Percentiles rank a stretch among this genome's conserved stretches.
Evolutionary conservation across 2,113 vertebrate genomes (phyloP).

Genomic region (Syngnathus typhle): DNA sequence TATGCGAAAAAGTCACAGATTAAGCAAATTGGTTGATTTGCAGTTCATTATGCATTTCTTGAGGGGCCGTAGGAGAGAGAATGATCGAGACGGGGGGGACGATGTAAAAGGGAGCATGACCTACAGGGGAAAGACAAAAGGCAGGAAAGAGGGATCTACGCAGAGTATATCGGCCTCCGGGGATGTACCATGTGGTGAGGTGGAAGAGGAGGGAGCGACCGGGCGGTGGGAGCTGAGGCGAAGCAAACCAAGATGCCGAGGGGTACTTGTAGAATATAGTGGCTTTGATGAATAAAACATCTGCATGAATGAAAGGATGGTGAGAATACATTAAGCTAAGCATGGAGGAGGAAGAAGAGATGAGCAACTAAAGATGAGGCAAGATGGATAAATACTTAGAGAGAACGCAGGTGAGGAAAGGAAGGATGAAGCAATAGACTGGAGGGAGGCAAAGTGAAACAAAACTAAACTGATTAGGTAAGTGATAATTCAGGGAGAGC

Average conservation of each 20-base stretch:
- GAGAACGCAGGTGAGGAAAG: background rate
- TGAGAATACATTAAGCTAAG: constrained; percentile 65
- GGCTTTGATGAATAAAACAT: constrained; percentile 82
- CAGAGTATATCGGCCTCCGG: constrained; percentile 45
- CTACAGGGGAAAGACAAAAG: constrained; percentile 17
- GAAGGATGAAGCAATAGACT: constrained; percentile 21
- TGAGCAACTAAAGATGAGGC: constrained; percentile 1
- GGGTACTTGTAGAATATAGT: constrained; percentile 50
- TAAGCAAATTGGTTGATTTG: constrained; percentile 10
- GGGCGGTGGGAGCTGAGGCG: constrained; percentile 35
- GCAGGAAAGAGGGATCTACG: constrained; percentile 26
- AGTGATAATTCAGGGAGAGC: background rate
- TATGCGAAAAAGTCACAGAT: background rate
- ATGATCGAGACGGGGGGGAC: background rate
- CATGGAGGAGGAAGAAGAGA: constrained; percentile 22
- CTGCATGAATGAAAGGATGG: constrained; percentile 60
- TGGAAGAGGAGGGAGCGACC: constrained; percentile 22
- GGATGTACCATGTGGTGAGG: constrained; percentile 61
- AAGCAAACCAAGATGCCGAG: constrained; percentile 55
- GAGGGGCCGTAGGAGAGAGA: constrained; percentile 6
- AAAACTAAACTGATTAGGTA: background rate
- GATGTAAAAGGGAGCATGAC: constrained; percentile 8
- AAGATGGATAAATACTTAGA: constrained; percentile 6
- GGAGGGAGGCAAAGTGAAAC: background rate
- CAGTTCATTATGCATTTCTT: constrained; percentile 12